These are phyloP conservation scores for Muscicapa striata DNA, from an alignment of 2,797 vertebrate genomes.

Conservation along the genomic window DNA sequence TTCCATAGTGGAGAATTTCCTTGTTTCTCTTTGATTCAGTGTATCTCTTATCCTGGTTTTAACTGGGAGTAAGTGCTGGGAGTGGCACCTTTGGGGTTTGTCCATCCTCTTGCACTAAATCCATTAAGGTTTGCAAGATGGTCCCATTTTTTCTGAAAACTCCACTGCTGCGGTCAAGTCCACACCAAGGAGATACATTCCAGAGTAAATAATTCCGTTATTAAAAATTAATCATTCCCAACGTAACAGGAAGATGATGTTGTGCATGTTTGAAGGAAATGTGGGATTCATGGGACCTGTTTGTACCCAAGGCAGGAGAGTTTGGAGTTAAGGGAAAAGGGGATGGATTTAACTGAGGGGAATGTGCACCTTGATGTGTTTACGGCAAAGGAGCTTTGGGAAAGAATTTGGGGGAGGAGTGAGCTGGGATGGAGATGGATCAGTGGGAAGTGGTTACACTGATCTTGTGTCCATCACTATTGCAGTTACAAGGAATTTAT, in stretches of 20 bases:
- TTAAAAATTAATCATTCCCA: background rate
- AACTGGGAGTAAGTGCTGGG: background rate
- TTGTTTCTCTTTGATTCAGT: background rate
- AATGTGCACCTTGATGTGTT: background rate
- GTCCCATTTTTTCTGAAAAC: background rate
- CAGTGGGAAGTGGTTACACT: background rate
- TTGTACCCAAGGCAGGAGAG: background rate
- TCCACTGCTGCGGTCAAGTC: background rate
- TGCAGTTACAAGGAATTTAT: background rate
- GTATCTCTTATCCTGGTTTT: background rate
- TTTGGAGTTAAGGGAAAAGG: background rate
- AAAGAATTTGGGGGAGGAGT: background rate
- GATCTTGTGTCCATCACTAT: fast-evolving
- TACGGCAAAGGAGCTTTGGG: background rate
- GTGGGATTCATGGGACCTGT: background rate
- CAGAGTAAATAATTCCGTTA: background rate
- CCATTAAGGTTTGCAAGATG: background rate
- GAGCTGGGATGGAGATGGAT: background rate
- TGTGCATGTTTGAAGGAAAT: background rate
- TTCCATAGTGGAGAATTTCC: background rate
- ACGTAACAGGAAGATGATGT: background rate
- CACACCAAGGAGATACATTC: background rate
- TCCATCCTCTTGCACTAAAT: background rate
- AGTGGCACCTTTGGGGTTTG: background rate
- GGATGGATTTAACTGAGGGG: background rate